Evolutionary conservation across 2,888 invertebrate species (phyloP).

Genomic region (Cremastinae sp.): DNA sequence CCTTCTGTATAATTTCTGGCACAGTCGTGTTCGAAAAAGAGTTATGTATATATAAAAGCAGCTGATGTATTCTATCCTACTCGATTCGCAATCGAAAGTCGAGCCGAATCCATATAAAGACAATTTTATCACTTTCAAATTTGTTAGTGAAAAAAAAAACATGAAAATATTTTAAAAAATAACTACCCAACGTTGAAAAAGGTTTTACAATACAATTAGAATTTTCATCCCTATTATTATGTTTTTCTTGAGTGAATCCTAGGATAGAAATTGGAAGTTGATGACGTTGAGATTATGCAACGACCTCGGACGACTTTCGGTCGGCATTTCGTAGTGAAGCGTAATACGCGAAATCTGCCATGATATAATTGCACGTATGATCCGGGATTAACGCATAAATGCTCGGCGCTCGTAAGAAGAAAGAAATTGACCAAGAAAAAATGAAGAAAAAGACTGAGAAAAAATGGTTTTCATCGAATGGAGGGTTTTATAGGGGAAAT

Average conservation of each 20-base stretch:
- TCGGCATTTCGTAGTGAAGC: background rate
- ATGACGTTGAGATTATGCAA: constrained; percentile 31
- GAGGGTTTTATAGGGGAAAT: constrained; percentile 15
- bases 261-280: background rate
- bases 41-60: too few relatives aligned
- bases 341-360: constrained; percentile 24
- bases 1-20: constrained; percentile 2
- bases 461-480: constrained; percentile 34
- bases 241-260: background rate
- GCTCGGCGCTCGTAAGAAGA: background rate
- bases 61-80: too few relatives aligned
- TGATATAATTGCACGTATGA: constrained; percentile 18
- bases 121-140: too few relatives aligned
- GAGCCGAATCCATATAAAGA: too few relatives aligned
- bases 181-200: too few relatives aligned
- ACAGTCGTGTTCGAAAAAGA: background rate
- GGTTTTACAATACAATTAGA: too few relatives aligned
- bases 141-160: too few relatives aligned
- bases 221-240: background rate
- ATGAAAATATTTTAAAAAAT: too few relatives aligned
- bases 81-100: too few relatives aligned
- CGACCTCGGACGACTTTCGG: constrained; percentile 41
- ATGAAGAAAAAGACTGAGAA: constrained; percentile 13
- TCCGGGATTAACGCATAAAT: constrained; percentile 13
- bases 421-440: too few relatives aligned